phyloP scores from a whole-genome alignment of 2,113 vertebrate species.

The Entelurus aequoreus region DNA sequence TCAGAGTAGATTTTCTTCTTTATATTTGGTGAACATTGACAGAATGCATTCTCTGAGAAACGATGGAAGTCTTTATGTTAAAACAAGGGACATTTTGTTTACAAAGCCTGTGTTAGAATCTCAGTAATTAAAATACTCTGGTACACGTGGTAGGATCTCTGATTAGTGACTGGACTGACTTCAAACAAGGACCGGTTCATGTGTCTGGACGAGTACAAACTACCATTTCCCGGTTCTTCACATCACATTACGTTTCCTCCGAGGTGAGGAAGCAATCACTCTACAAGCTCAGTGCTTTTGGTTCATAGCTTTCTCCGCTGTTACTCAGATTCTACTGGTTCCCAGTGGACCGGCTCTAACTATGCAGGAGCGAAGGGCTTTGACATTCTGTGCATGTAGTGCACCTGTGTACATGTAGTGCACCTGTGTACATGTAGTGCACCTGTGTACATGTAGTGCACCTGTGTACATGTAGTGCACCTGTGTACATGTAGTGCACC shows the following conservation, averaged over 20 bases:
- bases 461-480: neutral
- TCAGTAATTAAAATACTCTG: constrained; percentile 50
- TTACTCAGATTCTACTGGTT: neutral
- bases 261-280: neutral
- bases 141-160: constrained; percentile 44
- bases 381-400: neutral
- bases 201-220: constrained; percentile 4
- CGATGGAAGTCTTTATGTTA: constrained; percentile 61
- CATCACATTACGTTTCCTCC: neutral
- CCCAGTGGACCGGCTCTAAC: constrained; percentile 1
- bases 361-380: constrained; percentile 2
- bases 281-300: constrained; percentile 3
- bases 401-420: neutral
- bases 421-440: too few species aligned
- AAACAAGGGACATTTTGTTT: constrained; percentile 69
- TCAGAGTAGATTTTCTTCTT: constrained; percentile 18
- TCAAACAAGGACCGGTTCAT: neutral
- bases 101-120: constrained; percentile 64
- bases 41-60: constrained; percentile 40
- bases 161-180: constrained; percentile 12
- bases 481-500: neutral
- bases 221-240: neutral
- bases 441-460: neutral
- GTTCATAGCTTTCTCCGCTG: neutral
- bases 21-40: constrained; percentile 17